phyloP scores from a whole-genome alignment of 2,113 vertebrate genomes.

The Vulpes ferrilata region DNA sequence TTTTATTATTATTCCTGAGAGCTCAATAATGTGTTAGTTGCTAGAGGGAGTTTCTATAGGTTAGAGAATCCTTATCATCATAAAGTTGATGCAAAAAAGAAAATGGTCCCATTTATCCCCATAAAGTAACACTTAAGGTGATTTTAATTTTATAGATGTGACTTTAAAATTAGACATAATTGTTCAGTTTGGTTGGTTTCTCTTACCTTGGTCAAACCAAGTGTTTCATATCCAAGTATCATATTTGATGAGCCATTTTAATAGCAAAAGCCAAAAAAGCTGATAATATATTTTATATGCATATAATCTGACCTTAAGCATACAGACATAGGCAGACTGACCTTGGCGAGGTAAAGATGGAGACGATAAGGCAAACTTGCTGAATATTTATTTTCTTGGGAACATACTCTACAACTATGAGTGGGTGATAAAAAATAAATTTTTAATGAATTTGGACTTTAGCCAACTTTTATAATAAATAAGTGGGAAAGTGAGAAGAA shows the following conservation, averaged over 20 bases:
- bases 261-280: background rate
- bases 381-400: conserved; percentile 10
- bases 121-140: background rate
- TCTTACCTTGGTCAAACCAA: background rate
- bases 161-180: background rate
- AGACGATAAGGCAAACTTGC: background rate
- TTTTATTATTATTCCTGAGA: background rate
- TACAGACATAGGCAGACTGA: background rate
- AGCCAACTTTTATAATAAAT: background rate
- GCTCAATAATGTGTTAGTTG: background rate
- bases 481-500: background rate
- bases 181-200: background rate
- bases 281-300: background rate
- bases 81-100: background rate
- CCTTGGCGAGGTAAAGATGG: background rate
- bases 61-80: background rate
- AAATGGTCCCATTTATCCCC: background rate
- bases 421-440: background rate
- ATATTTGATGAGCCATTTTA: background rate
- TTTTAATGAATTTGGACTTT: background rate
- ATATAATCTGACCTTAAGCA: background rate
- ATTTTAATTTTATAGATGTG: conserved; percentile 18
- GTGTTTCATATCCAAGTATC: background rate
- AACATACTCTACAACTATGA: background rate
- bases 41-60: background rate